These are phyloP conservation scores for Eurypyga helias DNA, from an alignment of 2,113 vertebrate species.

Conservation along the genomic window DNA sequence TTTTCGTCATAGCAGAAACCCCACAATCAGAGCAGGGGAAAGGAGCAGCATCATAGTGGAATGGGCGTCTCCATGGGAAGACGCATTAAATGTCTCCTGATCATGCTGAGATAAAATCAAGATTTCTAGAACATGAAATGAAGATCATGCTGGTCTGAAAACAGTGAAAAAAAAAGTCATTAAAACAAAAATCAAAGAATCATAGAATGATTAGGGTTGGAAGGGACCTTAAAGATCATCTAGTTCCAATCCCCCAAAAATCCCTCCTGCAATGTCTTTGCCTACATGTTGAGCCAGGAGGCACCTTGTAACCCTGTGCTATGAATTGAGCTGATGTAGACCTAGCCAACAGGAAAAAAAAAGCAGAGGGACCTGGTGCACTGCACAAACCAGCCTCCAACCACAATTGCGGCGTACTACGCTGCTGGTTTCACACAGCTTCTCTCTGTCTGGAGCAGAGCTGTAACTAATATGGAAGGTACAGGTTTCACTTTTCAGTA, in stretches of 20 bases:
- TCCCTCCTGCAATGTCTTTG: not conserved
- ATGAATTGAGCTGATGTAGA: not conserved
- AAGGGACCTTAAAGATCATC: too few species aligned
- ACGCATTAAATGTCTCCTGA: not conserved
- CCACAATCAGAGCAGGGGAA: not conserved
- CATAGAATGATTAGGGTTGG: too few species aligned
- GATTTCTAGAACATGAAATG: not conserved
- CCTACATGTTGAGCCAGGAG: not conserved
- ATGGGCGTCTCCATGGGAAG: not conserved
- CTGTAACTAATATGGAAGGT: not conserved
- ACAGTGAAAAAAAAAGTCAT: not conserved
- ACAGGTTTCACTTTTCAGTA: not conserved
- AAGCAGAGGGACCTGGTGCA: not conserved
- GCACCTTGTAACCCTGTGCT: fast-evolving
- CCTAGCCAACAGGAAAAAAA: not conserved
- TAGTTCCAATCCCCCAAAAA: too few species aligned
- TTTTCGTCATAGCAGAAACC: not conserved
- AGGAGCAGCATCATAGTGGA: not conserved
- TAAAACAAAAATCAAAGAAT: too few species aligned
- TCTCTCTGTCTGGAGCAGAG: not conserved
- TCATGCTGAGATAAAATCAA: not conserved
- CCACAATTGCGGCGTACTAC: fast-evolving
- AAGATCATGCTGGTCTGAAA: not conserved
- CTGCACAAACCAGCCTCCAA: fast-evolving
- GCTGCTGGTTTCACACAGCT: fast-evolving